Percentiles rank a stretch among this genome's conserved stretches.
Conservation (phyloP, 2,888 invertebrate genomes). For the Sesia apiformis region DNA sequence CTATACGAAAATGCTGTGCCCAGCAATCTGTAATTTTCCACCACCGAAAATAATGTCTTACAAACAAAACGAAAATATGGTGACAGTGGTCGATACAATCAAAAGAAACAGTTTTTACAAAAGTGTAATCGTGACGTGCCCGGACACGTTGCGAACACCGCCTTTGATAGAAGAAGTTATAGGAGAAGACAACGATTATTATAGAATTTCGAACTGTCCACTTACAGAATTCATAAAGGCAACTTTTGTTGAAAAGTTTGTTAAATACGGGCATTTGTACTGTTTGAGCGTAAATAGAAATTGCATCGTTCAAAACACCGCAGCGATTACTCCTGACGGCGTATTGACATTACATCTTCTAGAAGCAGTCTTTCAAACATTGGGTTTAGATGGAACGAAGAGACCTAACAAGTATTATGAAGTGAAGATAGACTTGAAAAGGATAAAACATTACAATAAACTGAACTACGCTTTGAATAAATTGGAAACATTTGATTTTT, state of each 20-base stretch:
- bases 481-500: conserved; percentile 39
- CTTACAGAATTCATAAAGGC: conserved; percentile 42
- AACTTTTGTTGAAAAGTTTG: conserved; percentile 47
- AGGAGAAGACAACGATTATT: conserved; percentile 50
- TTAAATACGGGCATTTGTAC: conserved; percentile 42
- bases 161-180: conserved; percentile 32
- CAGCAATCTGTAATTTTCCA: conserved; percentile 53
- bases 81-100: conserved; percentile 25
- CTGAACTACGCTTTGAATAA: conserved; percentile 28
- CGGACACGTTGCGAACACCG: conserved; percentile 48
- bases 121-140: conserved; percentile 50
- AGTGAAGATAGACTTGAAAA: conserved; percentile 41
- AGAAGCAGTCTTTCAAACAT: conserved; percentile 47
- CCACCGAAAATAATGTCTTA: conserved; percentile 42
- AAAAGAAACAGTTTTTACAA: conserved; percentile 47
- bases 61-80: conserved; percentile 26
- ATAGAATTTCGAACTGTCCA: conserved; percentile 35
- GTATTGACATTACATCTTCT: conserved; percentile 39
- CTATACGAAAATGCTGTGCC: conserved; percentile 36
- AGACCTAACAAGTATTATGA: conserved; percentile 43
- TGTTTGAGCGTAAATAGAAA: conserved; percentile 41
- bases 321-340: conserved; percentile 51
- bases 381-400: conserved; percentile 54
- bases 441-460: conserved; percentile 25
- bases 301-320: conserved; percentile 50